phyloP scores from a whole-genome alignment of 2,797 vertebrate genomes.

The Anomalospiza imberbis region DNA sequence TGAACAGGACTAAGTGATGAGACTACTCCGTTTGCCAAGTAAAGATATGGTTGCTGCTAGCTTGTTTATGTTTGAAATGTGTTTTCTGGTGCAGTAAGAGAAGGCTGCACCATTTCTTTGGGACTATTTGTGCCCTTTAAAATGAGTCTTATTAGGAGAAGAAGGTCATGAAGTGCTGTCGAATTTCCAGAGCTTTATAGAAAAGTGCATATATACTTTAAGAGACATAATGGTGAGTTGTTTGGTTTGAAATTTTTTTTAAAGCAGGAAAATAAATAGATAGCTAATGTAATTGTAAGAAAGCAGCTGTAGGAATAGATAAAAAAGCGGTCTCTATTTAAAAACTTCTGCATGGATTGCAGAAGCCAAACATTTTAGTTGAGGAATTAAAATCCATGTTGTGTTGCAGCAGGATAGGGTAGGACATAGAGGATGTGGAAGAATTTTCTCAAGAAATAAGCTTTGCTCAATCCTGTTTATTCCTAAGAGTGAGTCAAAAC shows the following conservation, averaged over 20 bases:
- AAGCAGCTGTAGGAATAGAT: slow-evolving; percentile 40
- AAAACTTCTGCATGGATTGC: slow-evolving; percentile 21
- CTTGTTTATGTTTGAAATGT: slow-evolving; percentile 66
- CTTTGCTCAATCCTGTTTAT: slow-evolving; percentile 25
- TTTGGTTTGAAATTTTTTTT: not conserved
- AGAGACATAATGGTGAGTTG: not conserved
- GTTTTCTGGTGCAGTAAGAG: slow-evolving; percentile 55
- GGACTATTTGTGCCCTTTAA: slow-evolving; percentile 49
- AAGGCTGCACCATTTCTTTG: slow-evolving; percentile 29
- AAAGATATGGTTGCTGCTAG: slow-evolving; percentile 66
- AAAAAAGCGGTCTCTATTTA: slow-evolving; percentile 25
- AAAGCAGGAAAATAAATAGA: slow-evolving; percentile 24
- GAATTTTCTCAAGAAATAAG: not conserved
- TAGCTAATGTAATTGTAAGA: slow-evolving; percentile 44
- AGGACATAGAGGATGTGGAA: not conserved
- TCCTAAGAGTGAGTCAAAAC: not conserved
- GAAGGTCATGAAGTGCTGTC: not conserved
- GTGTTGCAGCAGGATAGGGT: not conserved
- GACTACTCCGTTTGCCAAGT: slow-evolving; percentile 72
- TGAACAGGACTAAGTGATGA: slow-evolving; percentile 69
- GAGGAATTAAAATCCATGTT: slow-evolving; percentile 47
- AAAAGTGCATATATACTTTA: not conserved
- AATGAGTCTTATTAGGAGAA: slow-evolving; percentile 27
- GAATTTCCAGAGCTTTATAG: slow-evolving; percentile 19
- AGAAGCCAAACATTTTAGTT: not conserved